Evolutionary conservation across 1,140 invertebrate genomes (phyloP), one percentile per base, ranked within the genome.

Genomic region (Ceratina australensis): DNA sequence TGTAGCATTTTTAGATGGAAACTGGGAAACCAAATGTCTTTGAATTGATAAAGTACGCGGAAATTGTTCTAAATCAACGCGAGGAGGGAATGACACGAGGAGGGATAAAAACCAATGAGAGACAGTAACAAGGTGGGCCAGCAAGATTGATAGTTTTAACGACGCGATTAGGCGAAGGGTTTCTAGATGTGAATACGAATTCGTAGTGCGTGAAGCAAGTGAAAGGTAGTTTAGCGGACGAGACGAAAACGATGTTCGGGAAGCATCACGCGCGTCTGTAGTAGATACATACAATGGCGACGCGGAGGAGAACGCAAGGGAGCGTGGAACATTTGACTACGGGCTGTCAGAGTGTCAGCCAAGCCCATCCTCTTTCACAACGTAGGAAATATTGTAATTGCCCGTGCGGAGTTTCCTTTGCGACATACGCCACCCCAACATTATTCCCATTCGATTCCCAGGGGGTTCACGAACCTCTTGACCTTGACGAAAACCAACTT

Each of bases 341-440:
- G 87, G 85, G 72, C 86, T 89, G 87, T 90, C 88, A 87, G 86
- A 87, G 89, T 89, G 86, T 89, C 90, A 86, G 89, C 90, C 89
- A 90, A 91, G 89, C 89, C 90, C 90, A 91, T 91, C 90, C 88
- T 91, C 88, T 89, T 89, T 89, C 84, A 86, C 83, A 88, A 87
- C 87, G 82, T 87, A 89, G 87, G 85, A 89, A 90, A 90, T 90
- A 90, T 90, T 87, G 84, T 90, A 90, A 90, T 90, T 89, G 86
- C 72, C 52, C 74, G 59, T 50, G 81, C 59, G 68, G 80, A 81
- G 78, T 86, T 80, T 85, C 78, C 85, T 85, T 78, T 84, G 84
- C 77, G 78, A 82, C 82, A 78, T 57, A 83, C 76, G 33, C 81
- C 78, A 72, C 57, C 68, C 64, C 50, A 63, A 81, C 74, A 67